Percentiles rank a stretch among this genome's conserved stretches.
Conservation (phyloP, 2,888 invertebrate genomes). For the Prostheceraeus crozeri region DNA sequence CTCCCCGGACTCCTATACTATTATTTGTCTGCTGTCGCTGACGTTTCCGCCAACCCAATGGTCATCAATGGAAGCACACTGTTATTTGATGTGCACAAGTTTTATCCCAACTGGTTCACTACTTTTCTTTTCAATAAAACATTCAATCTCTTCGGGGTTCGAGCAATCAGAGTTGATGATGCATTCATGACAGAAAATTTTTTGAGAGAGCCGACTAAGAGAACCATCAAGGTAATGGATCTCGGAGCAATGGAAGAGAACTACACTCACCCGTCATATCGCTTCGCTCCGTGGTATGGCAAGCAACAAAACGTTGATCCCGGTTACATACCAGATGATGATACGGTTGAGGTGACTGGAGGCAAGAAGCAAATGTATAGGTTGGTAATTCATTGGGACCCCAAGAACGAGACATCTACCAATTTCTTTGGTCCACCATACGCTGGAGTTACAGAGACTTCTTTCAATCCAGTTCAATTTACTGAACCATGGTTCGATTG, state of each 20-base stretch:
- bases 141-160: slow-evolving; percentile 81
- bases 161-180: slow-evolving; percentile 65
- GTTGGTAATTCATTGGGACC: no score
- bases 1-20: slow-evolving; percentile 98
- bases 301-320: no score
- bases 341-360: no score
- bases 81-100: slow-evolving; percentile 85
- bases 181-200: no score
- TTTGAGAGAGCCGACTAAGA: no score
- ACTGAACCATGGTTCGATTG: slow-evolving; percentile 93
- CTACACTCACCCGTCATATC: slow-evolving; percentile 80
- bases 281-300: slow-evolving; percentile 74
- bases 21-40: slow-evolving; percentile 84
- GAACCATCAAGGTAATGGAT: no score
- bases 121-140: slow-evolving; percentile 88
- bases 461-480: slow-evolving; percentile 81
- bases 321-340: no score
- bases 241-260: no score
- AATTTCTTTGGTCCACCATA: slow-evolving; percentile 55
- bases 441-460: slow-evolving; percentile 49
- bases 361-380: no score
- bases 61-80: slow-evolving; percentile 76
- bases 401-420: no score
- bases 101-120: slow-evolving; percentile 83
- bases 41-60: slow-evolving; percentile 81